Conservation (phyloP, 1,140 invertebrate species). For the Microplitis demolitor region DNA sequence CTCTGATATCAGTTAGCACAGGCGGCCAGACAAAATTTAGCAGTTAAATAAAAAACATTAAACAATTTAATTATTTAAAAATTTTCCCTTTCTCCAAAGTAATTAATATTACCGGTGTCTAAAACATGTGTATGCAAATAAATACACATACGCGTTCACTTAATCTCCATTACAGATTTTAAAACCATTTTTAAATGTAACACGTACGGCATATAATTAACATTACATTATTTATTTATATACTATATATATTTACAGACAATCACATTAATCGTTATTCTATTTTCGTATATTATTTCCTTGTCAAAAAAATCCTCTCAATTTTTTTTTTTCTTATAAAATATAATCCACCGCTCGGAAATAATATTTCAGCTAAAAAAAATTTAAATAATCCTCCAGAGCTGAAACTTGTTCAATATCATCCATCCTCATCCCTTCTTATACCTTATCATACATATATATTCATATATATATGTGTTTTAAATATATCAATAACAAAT, state of each 20-base stretch:
- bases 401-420: slow-evolving; percentile 62
- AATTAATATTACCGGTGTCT: neutral
- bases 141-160: too few species aligned
- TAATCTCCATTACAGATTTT: too few species aligned
- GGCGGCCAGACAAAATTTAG: slow-evolving; percentile 55
- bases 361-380: neutral
- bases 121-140: neutral
- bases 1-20: slow-evolving; percentile 52
- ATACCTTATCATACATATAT: neutral
- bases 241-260: slow-evolving; percentile 59
- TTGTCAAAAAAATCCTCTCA: neutral
- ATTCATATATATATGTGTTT: too few species aligned
- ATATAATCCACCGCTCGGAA: neutral
- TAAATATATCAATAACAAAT: neutral
- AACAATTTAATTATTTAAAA: slow-evolving; percentile 11
- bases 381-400: slow-evolving; percentile 30
- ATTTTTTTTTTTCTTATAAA: slow-evolving; percentile 1
- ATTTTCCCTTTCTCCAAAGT: neutral
- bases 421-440: slow-evolving; percentile 32
- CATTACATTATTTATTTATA: slow-evolving; percentile 54
- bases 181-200: slow-evolving; percentile 54
- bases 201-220: slow-evolving; percentile 60
- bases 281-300: slow-evolving; percentile 6
- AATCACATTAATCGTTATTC: slow-evolving; percentile 59
- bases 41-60: slow-evolving; percentile 17